Evolutionary conservation across 2,113 vertebrate species (phyloP).

Genomic region (Lathamus discolor): DNA sequence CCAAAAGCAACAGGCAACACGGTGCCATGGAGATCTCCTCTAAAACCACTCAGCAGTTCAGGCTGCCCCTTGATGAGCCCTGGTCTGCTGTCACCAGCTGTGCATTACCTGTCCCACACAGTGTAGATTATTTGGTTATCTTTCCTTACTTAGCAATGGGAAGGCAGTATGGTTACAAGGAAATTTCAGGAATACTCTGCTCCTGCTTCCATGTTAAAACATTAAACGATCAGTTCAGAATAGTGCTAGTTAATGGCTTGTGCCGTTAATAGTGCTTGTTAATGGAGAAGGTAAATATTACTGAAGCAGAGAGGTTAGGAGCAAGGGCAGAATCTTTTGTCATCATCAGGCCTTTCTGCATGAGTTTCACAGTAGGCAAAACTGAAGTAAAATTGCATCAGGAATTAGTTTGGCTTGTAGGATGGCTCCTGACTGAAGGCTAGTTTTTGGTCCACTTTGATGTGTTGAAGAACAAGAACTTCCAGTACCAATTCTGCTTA

Average conservation of each 20-base stretch:
- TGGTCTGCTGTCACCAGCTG: background rate
- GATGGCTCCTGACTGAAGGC: conserved; percentile 50
- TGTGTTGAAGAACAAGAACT: conserved; percentile 64
- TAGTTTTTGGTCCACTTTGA: conserved; percentile 64
- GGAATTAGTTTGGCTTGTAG: conserved; percentile 12
- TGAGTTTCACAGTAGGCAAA: conserved; percentile 24
- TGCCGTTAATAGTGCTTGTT: background rate
- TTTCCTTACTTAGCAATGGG: background rate
- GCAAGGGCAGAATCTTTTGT: background rate
- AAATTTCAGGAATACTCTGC: background rate
- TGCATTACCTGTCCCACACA: background rate
- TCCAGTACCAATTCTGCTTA: conserved; percentile 51
- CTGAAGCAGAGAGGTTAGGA: background rate
- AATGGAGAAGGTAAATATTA: background rate
- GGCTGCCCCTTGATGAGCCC: background rate
- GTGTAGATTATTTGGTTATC: rapidly evolving
- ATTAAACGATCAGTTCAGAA: background rate
- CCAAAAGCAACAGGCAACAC: rapidly evolving
- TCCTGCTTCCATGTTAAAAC: background rate
- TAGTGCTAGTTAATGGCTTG: background rate
- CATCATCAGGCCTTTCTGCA: background rate
- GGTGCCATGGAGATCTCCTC: background rate
- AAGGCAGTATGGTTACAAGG: background rate
- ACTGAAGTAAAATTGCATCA: conserved; percentile 46
- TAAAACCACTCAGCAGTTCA: background rate